A percentile compares a stretch with the other conserved stretches of the same genome.
Evolutionary conservation across 2,113 vertebrate species (phyloP).

Genomic region (Mormoops blainvillei): DNA sequence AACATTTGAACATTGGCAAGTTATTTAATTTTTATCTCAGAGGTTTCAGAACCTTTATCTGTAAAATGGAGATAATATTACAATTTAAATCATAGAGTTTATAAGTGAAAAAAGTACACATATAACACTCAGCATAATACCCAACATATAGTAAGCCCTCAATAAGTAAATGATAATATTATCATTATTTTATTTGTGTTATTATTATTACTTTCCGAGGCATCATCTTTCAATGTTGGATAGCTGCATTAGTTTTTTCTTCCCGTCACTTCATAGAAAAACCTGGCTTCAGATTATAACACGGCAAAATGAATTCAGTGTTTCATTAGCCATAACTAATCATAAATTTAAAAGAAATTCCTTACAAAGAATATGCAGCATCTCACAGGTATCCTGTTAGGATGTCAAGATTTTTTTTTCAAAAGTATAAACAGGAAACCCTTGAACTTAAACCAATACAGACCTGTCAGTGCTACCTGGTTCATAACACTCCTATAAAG

Average conservation of each 20-base stretch:
- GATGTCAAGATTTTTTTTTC: neutral
- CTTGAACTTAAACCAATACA: constrained; percentile 58
- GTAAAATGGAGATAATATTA: neutral
- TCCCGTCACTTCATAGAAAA: neutral
- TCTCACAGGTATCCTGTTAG: neutral
- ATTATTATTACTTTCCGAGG: neutral
- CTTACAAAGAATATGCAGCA: neutral
- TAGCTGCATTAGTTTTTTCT: neutral
- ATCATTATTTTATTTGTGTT: neutral
- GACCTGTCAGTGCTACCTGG: constrained; percentile 56
- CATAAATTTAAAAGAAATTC: neutral
- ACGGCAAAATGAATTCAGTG: constrained; percentile 12
- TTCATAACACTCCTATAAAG: constrained; percentile 68
- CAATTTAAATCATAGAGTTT: neutral
- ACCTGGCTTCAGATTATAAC: constrained; percentile 6
- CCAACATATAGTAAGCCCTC: neutral
- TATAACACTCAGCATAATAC: neutral
- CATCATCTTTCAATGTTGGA: neutral
- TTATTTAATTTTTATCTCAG: neutral
- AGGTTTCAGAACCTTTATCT: neutral
- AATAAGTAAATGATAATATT: neutral
- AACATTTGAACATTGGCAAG: neutral
- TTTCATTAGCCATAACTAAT: neutral
- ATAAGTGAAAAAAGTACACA: neutral
- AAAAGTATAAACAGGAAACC: too few species aligned